phyloP scores from a whole-genome alignment of 2,113 vertebrate genomes.

The Thunnus thynnus region DNA sequence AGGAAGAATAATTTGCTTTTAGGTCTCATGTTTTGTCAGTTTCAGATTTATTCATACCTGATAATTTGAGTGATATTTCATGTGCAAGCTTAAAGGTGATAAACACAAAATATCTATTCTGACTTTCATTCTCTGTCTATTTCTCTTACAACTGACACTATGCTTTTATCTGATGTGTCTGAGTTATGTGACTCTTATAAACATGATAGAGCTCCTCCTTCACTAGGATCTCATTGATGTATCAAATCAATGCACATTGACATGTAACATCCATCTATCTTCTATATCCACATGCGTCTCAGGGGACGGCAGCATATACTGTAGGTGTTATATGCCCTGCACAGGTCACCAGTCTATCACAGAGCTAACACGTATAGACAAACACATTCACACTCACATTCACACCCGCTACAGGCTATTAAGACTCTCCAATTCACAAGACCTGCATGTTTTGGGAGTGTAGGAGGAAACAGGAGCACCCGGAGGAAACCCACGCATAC shows the following conservation, averaged over 20 bases:
- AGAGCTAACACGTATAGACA: slow-evolving; percentile 11
- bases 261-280: slow-evolving; percentile 32
- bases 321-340: background rate
- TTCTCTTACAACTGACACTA: background rate
- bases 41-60: background rate
- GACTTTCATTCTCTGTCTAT: background rate
- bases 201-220: background rate
- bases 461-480: slow-evolving; percentile 7
- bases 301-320: background rate
- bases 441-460: slow-evolving; percentile 17
- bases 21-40: background rate
- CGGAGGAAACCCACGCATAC: slow-evolving; percentile 6
- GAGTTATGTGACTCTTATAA: slow-evolving; percentile 23
- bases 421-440: slow-evolving; percentile 28
- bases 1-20: background rate
- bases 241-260: slow-evolving; percentile 51
- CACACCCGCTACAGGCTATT: slow-evolving; percentile 22
- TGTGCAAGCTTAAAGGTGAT: no score
- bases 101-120: no score
- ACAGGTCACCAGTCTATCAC: slow-evolving; percentile 28
- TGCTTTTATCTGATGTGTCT: slow-evolving; percentile 22
- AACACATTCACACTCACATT: slow-evolving; percentile 14
- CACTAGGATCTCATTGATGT: slow-evolving; percentile 12
- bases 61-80: no score
- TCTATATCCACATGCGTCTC: slow-evolving; percentile 7